These are phyloP conservation scores for Steinernema hermaphroditum DNA, from an alignment of 2,888 invertebrate species.

Conservation along the genomic window DNA sequence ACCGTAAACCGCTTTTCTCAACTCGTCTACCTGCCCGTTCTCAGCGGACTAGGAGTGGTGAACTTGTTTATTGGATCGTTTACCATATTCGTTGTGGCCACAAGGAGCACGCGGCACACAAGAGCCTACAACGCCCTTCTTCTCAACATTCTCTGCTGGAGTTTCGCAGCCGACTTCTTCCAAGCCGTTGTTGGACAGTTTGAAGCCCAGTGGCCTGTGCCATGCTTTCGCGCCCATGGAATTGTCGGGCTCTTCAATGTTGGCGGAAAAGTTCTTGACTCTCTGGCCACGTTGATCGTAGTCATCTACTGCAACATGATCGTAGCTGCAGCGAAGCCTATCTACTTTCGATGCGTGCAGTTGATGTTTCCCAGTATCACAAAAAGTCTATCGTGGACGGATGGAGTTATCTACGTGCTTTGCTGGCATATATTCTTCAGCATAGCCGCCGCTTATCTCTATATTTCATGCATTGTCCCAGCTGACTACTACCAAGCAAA, in stretches of 20 bases:
- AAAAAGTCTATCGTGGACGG: background rate
- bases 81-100: background rate
- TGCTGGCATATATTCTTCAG: background rate
- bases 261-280: background rate
- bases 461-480: background rate
- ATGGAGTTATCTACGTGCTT: background rate
- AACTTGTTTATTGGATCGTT: background rate
- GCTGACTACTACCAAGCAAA: background rate
- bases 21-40: background rate
- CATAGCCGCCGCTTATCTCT: background rate
- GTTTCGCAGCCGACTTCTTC: background rate
- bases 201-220: background rate
- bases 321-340: background rate
- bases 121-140: background rate
- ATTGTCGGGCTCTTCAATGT: background rate
- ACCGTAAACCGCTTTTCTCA: too few species aligned
- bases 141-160: background rate
- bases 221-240: background rate
- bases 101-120: background rate
- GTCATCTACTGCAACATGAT: background rate
- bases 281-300: background rate
- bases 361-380: background rate
- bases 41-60: background rate
- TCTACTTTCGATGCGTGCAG: background rate
- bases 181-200: background rate